Percentiles rank a stretch among this genome's conserved stretches.
phyloP scores from a whole-genome alignment of 2,113 vertebrate genomes.

The Columba livia region DNA sequence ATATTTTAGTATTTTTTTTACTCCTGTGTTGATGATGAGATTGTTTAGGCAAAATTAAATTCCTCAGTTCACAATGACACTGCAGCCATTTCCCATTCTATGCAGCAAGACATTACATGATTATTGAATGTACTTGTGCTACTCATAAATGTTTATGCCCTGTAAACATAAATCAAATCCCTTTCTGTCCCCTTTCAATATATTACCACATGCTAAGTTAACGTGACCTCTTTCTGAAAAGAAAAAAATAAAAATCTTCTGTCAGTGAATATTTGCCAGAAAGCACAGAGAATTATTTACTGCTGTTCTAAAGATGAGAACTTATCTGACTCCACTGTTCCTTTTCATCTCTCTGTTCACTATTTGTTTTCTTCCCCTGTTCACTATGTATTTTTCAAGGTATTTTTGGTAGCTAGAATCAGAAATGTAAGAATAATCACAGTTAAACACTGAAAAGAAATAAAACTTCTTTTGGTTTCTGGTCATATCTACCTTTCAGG shows the following conservation, averaged over 20 bases:
- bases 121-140: neutral
- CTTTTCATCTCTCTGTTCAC: neutral
- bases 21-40: neutral
- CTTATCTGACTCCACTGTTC: neutral
- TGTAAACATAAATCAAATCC: neutral
- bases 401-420: neutral
- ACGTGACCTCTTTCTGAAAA: neutral
- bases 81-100: neutral
- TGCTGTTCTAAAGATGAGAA: neutral
- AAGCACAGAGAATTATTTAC: neutral
- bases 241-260: neutral
- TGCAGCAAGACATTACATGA: neutral
- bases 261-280: neutral
- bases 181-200: neutral
- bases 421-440: neutral
- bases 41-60: neutral
- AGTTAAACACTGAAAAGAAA: neutral
- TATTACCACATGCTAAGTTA: neutral
- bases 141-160: neutral
- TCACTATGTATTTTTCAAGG: neutral
- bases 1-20: neutral
- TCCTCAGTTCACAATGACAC: neutral
- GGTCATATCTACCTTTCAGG: neutral
- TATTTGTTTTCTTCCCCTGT: neutral
- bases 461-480: neutral